Evolutionary conservation across 2,113 vertebrate species (phyloP).

Genomic region (Poeciliopsis retropinna): DNA sequence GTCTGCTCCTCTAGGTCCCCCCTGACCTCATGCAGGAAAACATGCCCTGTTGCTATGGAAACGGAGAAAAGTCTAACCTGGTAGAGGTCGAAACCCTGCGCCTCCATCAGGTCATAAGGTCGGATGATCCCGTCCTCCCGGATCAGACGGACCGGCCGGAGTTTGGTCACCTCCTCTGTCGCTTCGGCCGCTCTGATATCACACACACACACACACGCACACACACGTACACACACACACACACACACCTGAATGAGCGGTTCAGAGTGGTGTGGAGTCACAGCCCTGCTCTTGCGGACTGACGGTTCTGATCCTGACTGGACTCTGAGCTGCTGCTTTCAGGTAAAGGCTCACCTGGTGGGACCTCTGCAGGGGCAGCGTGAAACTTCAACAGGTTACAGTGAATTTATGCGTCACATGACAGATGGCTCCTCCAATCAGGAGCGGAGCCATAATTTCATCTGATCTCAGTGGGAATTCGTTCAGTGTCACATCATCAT

Average conservation of each 20-base stretch:
- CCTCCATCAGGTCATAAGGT: conserved; percentile 87
- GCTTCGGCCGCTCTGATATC: background rate
- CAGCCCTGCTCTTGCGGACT: background rate
- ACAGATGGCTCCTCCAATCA: conserved; percentile 32
- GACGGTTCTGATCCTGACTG: background rate
- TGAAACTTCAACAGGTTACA: conserved; percentile 76
- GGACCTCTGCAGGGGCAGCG: conserved; percentile 77
- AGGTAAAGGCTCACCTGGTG: conserved; percentile 73
- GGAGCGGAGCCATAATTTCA: conserved; percentile 1
- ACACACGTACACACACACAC: background rate
- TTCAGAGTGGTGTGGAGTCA: background rate
- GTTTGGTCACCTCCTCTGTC: conserved; percentile 78
- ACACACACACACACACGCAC: too few species aligned
- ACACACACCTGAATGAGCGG: background rate
- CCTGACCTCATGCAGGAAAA: conserved; percentile 9
- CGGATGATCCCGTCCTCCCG: conserved; percentile 93
- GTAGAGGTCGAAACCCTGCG: conserved; percentile 90
- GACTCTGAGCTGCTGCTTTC: conserved; percentile 10
- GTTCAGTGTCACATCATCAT: background rate
- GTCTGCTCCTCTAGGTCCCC: background rate
- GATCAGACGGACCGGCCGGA: conserved; percentile 90
- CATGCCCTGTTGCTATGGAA: background rate
- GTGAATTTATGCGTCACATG: conserved; percentile 30
- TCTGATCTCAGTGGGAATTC: background rate
- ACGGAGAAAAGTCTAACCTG: conserved; percentile 82